phyloP scores from a whole-genome alignment of 2,113 vertebrate species.

The Ammodytes marinus region DNA sequence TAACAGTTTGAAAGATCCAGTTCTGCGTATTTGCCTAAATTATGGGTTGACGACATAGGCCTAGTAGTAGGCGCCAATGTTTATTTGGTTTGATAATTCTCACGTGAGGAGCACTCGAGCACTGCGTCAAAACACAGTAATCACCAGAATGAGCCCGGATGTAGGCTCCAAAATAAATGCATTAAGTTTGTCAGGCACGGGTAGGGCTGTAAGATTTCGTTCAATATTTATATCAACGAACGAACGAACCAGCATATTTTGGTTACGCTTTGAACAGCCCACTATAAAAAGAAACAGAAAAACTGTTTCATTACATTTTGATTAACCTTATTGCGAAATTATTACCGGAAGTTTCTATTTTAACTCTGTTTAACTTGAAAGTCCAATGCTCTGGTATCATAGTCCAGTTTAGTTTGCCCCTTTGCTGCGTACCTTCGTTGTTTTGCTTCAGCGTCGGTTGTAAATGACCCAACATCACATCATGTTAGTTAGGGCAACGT shows the following conservation, averaged over 20 bases:
- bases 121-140: not conserved
- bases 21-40: not conserved
- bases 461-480: not conserved
- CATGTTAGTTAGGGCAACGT: not conserved
- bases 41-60: not conserved
- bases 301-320: not conserved
- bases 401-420: constrained; percentile 36
- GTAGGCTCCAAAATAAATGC: constrained; percentile 37
- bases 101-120: constrained; percentile 37
- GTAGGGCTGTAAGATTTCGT: not conserved
- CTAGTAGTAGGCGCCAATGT: too few species aligned
- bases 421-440: not conserved
- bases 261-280: rapidly evolving
- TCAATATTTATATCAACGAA: not conserved
- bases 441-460: not conserved
- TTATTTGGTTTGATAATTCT: not conserved
- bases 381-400: not conserved
- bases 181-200: rapidly evolving
- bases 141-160: not conserved
- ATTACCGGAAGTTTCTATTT: not conserved
- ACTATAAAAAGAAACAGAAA: not conserved
- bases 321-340: constrained; percentile 41
- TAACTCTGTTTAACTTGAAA: too few species aligned
- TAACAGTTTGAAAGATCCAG: too few species aligned
- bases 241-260: rapidly evolving